Conservation (phyloP, 2,888 invertebrate species). For the Yponomeuta sedellus region DNA sequence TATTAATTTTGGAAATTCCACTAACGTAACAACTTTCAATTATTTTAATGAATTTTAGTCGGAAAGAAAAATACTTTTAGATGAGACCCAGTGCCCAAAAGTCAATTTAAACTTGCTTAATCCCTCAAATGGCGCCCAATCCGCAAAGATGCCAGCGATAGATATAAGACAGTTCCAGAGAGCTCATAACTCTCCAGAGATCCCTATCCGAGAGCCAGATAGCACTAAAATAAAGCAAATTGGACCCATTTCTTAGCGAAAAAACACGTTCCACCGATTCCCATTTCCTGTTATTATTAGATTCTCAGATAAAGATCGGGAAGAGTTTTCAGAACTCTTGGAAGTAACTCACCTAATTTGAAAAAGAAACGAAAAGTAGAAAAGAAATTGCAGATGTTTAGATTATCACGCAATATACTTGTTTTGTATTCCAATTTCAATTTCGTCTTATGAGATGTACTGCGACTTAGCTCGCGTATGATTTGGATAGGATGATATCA, state of each 20-base stretch:
- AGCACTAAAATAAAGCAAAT: slow-evolving; percentile 66
- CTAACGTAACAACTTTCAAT: too few relatives aligned
- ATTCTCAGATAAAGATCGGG: neutral
- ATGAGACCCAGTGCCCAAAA: neutral
- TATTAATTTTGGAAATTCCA: too few relatives aligned
- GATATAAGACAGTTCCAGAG: slow-evolving; percentile 31
- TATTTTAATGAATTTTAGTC: too few relatives aligned
- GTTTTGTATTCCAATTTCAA: too few relatives aligned
- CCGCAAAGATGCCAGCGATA: slow-evolving; percentile 20
- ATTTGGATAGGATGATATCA: too few relatives aligned
- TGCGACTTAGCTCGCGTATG: too few relatives aligned
- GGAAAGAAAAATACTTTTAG: too few relatives aligned
- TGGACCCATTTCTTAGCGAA: slow-evolving; percentile 49
- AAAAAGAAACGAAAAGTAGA: neutral
- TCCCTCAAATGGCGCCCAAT: slow-evolving; percentile 45
- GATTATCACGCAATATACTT: neutral
- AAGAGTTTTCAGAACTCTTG: neutral
- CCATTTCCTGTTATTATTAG: neutral
- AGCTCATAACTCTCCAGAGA: slow-evolving; percentile 55
- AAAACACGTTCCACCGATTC: neutral
- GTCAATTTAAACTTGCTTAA: slow-evolving; percentile 29
- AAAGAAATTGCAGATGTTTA: neutral
- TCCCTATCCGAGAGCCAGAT: slow-evolving; percentile 50
- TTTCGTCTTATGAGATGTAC: too few relatives aligned
- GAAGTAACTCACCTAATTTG: neutral